These are phyloP conservation scores for Lasiommata megera DNA, from an alignment of 2,888 invertebrate genomes.

Conservation along the genomic window DNA sequence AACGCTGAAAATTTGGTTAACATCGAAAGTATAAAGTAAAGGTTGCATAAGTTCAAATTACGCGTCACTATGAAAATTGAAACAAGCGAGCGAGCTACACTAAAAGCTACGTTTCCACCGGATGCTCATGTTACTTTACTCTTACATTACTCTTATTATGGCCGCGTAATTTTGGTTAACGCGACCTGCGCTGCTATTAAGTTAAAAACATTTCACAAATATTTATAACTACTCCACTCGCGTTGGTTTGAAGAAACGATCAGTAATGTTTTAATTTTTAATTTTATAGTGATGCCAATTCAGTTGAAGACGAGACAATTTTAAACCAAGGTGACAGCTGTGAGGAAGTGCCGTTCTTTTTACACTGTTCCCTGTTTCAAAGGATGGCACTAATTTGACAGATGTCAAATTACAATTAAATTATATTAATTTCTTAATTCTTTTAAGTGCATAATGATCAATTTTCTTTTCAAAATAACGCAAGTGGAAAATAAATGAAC, in stretches of 20 bases:
- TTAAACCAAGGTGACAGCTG: too few species aligned
- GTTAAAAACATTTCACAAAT: background rate
- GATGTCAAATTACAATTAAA: background rate
- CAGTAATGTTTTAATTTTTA: too few species aligned
- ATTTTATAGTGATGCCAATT: too few species aligned
- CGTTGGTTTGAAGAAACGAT: background rate
- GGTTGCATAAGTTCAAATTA: background rate
- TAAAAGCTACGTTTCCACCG: too few species aligned
- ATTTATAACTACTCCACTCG: background rate
- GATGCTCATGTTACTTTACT: too few species aligned
- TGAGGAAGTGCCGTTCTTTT: background rate
- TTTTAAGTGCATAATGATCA: too few species aligned
- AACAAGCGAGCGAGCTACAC: too few species aligned
- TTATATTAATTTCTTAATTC: too few species aligned
- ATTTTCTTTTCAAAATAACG: background rate
- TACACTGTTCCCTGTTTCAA: background rate
- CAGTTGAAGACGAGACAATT: too few species aligned
- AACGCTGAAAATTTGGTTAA: background rate
- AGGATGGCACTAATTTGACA: background rate
- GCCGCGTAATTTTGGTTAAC: background rate
- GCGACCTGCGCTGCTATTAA: background rate
- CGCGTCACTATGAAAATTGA: background rate
- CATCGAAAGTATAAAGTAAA: constrained; percentile 1
- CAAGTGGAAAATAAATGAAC: background rate
- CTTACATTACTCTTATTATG: too few species aligned